A percentile compares a stretch with the other conserved stretches of the same genome.
phyloP scores from a whole-genome alignment of 2,113 vertebrate genomes.

The Silurus meridionalis region DNA sequence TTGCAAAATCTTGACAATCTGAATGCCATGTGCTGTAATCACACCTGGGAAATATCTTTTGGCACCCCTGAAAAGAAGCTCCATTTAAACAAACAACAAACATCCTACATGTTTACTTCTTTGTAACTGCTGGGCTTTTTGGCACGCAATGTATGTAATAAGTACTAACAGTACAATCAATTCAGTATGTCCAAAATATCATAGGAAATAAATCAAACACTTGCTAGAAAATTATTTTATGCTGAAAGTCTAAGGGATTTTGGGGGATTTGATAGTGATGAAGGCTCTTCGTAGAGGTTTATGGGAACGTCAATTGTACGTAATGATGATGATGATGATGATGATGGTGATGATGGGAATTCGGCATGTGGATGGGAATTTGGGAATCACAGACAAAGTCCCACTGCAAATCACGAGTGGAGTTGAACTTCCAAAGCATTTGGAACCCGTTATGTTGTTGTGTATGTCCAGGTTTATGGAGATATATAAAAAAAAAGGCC shows the following conservation, averaged over 20 bases:
- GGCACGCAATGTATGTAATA: no score
- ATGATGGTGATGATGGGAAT: not conserved
- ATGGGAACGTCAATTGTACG: not conserved
- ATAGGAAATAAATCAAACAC: no score
- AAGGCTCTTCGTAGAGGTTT: not conserved
- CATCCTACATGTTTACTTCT: no score
- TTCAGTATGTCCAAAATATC: no score
- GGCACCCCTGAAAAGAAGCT: not conserved
- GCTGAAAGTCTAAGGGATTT: not conserved
- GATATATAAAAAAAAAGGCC: not conserved
- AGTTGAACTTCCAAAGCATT: not conserved
- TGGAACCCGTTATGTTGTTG: no score
- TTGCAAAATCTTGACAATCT: not conserved
- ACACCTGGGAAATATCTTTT: not conserved
- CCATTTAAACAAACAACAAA: not conserved
- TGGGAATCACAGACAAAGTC: not conserved
- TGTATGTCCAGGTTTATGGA: not conserved
- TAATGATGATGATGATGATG: not conserved
- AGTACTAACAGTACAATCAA: no score
- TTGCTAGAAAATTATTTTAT: no score
- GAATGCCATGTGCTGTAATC: not conserved
- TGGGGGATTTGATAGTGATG: not conserved
- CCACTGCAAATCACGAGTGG: not conserved
- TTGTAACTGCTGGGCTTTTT: no score
- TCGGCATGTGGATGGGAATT: not conserved